These are phyloP conservation scores for Apis laboriosa DNA, from an alignment of 1,140 invertebrate genomes.

Conservation along the genomic window DNA sequence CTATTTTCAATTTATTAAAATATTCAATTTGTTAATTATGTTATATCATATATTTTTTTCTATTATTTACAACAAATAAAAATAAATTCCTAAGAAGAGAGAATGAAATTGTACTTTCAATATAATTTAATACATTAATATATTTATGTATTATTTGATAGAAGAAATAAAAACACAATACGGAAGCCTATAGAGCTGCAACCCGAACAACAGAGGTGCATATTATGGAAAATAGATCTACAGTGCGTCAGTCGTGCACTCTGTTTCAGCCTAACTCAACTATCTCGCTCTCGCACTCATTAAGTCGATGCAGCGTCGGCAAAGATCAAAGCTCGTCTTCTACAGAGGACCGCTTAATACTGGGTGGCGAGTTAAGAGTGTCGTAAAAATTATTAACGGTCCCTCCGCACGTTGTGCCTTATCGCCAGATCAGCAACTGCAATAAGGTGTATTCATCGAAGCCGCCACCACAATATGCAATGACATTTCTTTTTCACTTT, in stretches of 20 bases:
- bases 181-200: constrained; percentile 45
- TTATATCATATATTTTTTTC: no score
- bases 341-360: constrained; percentile 77
- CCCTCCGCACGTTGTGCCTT: constrained; percentile 63
- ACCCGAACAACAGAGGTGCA: constrained; percentile 42
- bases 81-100: no score
- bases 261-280: constrained; percentile 33
- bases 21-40: no score
- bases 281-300: constrained; percentile 67
- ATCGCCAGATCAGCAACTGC: constrained; percentile 71
- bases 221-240: constrained; percentile 37
- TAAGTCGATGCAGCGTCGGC: constrained; percentile 73
- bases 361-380: constrained; percentile 78
- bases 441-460: constrained; percentile 60
- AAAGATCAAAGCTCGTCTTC: constrained; percentile 76
- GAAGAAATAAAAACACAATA: no score
- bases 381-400: constrained; percentile 78
- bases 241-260: neutral
- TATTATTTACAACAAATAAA: no score
- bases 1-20: no score
- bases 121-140: no score
- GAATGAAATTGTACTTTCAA: no score
- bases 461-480: constrained; percentile 52
- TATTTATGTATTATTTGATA: no score
- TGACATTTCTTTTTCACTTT: constrained; percentile 35